Conservation (phyloP, 2,888 invertebrate genomes). For the Rhogogaster chlorosoma region DNA sequence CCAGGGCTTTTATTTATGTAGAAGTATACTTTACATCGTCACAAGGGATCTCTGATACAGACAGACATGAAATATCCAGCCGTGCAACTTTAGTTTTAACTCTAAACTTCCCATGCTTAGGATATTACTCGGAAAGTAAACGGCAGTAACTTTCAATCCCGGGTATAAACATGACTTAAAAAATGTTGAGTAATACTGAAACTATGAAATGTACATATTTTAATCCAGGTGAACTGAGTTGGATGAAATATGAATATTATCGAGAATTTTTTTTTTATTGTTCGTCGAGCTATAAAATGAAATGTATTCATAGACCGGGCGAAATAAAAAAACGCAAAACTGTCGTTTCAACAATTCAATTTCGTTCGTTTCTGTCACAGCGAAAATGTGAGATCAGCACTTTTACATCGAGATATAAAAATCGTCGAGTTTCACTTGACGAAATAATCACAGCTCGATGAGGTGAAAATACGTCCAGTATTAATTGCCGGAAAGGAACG, state of each 20-base stretch:
- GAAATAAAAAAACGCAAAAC: not conserved
- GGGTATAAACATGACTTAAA: not conserved
- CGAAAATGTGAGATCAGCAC: not conserved
- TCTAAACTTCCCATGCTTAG: not conserved
- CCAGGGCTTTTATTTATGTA: not conserved
- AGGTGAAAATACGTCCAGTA: not conserved
- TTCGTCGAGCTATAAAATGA: not conserved
- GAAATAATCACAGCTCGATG: constrained; percentile 1
- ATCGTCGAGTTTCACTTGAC: not conserved
- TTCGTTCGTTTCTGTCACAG: not conserved
- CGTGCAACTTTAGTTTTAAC: not conserved
- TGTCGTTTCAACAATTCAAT: constrained; percentile 3
- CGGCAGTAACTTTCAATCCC: not conserved
- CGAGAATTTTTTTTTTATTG: not conserved
- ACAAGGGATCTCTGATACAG: not conserved
- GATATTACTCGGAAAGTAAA: not conserved
- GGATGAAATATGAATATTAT: not conserved
- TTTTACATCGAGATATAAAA: constrained; percentile 6
- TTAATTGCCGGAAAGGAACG: not conserved
- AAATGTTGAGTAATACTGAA: not conserved
- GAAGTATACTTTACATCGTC: not conserved
- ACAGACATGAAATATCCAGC: not conserved
- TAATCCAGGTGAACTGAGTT: not conserved
- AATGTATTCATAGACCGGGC: not conserved
- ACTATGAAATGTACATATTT: not conserved